These are phyloP conservation scores for Hucho hucho DNA, from an alignment of 2,113 vertebrate species.

Conservation along the genomic window DNA sequence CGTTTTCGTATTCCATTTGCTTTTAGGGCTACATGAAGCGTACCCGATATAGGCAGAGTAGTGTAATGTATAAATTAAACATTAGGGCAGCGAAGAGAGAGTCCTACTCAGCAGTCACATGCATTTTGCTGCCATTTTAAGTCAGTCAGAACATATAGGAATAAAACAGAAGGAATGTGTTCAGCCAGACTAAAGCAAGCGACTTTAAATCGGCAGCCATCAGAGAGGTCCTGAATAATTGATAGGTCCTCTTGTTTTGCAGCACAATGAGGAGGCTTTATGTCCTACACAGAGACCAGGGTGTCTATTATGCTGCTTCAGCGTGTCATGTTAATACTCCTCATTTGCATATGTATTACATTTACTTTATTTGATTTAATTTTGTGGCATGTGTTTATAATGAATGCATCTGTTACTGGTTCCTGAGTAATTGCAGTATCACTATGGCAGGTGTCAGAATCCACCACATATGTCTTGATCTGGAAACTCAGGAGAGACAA, in stretches of 20 bases:
- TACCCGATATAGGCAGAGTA: constrained; percentile 24
- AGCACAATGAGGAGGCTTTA: constrained; percentile 51
- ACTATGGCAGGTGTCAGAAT: constrained; percentile 22
- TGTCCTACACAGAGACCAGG: constrained; percentile 58
- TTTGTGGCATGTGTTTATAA: constrained; percentile 31
- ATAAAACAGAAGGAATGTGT: constrained; percentile 42
- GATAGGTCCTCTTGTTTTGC: constrained; percentile 55
- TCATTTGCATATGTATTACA: constrained; percentile 26
- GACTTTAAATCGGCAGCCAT: constrained; percentile 56
- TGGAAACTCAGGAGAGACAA: not conserved
- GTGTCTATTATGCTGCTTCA: constrained; percentile 29
- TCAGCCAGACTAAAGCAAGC: constrained; percentile 51
- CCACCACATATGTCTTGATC: constrained; percentile 5
- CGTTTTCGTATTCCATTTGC: constrained; percentile 58
- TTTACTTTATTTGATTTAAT: constrained; percentile 38
- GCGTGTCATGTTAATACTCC: constrained; percentile 18
- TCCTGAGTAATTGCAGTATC: constrained; percentile 2
- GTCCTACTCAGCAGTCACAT: constrained; percentile 59
- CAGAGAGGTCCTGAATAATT: constrained; percentile 67
- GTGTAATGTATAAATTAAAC: constrained; percentile 65
- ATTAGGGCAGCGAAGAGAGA: constrained; percentile 21
- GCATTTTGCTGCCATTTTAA: constrained; percentile 60
- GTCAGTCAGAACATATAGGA: constrained; percentile 43
- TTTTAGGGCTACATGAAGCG: constrained; percentile 32
- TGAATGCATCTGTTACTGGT: constrained; percentile 17